Percentiles rank a stretch among this genome's conserved stretches.
Evolutionary conservation across 2,113 vertebrate species (phyloP).

Genomic region (Trogon melanurus): DNA sequence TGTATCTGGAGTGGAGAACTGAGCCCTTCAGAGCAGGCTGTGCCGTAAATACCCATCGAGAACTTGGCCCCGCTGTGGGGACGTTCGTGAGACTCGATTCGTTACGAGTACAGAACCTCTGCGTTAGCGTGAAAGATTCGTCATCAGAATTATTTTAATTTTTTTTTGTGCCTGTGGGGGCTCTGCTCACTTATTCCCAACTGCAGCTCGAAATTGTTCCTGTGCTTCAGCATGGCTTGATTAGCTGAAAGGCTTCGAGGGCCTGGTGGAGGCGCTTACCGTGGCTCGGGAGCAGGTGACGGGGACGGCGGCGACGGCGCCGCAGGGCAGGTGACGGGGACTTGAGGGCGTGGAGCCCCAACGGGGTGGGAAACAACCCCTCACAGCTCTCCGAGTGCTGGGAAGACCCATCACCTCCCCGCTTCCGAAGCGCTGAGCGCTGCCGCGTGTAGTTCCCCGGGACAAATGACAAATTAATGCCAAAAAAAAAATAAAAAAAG

Average conservation of each 20-base stretch:
- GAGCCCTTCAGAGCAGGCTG: background rate
- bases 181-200: constrained; percentile 56
- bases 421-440: background rate
- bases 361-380: background rate
- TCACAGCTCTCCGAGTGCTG: background rate
- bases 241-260: constrained; percentile 35
- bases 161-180: constrained; percentile 49
- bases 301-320: background rate
- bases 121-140: constrained; percentile 36
- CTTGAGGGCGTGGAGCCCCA: background rate
- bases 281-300: constrained; percentile 17
- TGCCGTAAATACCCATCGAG: background rate
- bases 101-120: background rate
- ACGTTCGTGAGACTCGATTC: background rate
- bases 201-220: constrained; percentile 67
- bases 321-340: background rate
- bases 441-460: background rate
- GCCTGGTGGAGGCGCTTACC: constrained; percentile 20
- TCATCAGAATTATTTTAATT: background rate
- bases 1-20: background rate
- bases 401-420: background rate
- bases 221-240: constrained; percentile 59
- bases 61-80: background rate
- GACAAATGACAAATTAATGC: background rate
- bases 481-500: background rate